Conservation (phyloP, 1,140 invertebrate species). For the Scaptomyza hsui region DNA sequence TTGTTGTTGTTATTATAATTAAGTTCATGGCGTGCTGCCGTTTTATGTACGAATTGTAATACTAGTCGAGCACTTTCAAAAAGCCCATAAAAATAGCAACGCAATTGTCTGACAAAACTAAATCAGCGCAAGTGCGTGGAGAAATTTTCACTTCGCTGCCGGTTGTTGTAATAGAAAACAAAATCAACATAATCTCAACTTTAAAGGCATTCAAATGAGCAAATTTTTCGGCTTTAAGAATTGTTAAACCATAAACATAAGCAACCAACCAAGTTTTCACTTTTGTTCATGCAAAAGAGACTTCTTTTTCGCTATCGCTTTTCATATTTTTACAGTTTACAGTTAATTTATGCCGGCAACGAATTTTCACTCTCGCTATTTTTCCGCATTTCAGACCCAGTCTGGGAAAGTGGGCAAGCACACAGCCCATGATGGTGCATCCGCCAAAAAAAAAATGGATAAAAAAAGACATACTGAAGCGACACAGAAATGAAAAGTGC, state of each 20-base stretch:
- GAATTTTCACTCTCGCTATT: constrained; percentile 71
- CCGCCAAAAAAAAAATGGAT: constrained; percentile 47
- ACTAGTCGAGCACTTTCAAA: constrained; percentile 58
- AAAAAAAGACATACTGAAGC: constrained; percentile 19
- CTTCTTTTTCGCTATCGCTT: constrained; percentile 48
- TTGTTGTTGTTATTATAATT: constrained; percentile 57
- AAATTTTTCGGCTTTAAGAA: constrained; percentile 16
- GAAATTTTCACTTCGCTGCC: constrained; percentile 44
- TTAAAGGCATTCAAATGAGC: constrained; percentile 34
- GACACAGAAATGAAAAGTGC: constrained; percentile 56
- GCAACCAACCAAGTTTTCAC: constrained; percentile 51
- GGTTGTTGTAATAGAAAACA: constrained; percentile 35
- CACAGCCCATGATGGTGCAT: constrained; percentile 38
- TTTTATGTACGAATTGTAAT: constrained; percentile 40
- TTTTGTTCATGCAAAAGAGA: constrained; percentile 55
- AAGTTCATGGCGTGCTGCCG: constrained; percentile 62
- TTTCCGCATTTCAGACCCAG: constrained; percentile 60
- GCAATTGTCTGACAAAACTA: constrained; percentile 49
- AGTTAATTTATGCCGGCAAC: constrained; percentile 63
- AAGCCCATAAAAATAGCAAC: constrained; percentile 60
- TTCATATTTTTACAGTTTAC: constrained; percentile 55
- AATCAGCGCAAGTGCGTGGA: constrained; percentile 60
- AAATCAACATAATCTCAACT: constrained; percentile 24
- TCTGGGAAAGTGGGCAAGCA: constrained; percentile 53
- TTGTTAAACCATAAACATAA: constrained; percentile 16